Conservation (phyloP, 2,888 invertebrate genomes). For the Epistrophe eligans region DNA sequence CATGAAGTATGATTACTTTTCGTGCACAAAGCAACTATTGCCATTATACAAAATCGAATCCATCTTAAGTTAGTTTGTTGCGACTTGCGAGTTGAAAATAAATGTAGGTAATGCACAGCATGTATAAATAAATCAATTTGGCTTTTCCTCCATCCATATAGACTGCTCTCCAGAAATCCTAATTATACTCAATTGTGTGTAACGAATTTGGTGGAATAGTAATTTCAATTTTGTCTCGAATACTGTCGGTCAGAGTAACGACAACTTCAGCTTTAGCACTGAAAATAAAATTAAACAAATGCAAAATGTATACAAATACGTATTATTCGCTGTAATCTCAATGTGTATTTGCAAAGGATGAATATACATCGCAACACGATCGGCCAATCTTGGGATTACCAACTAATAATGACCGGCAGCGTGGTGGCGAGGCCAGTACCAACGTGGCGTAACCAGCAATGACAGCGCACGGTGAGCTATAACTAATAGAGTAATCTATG, state of each 20-base stretch:
- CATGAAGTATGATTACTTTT: not conserved
- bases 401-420: no score
- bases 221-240: slow-evolving; percentile 81
- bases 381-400: no score
- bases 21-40: not conserved
- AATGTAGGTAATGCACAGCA: slow-evolving; percentile 49
- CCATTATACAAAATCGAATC: no score
- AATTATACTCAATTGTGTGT: slow-evolving; percentile 69
- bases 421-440: no score
- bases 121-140: not conserved
- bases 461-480: no score
- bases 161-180: slow-evolving; percentile 15
- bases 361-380: no score
- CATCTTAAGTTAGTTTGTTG: not conserved
- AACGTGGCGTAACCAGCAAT: no score
- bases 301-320: not conserved
- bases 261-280: slow-evolving; percentile 80
- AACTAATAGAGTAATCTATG: no score
- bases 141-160: not conserved
- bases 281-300: slow-evolving; percentile 50
- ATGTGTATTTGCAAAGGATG: no score
- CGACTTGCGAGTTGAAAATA: slow-evolving; percentile 61
- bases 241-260: slow-evolving; percentile 82
- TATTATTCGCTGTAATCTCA: no score
- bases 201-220: slow-evolving; percentile 79